These are phyloP conservation scores for Glaucopsyche alexis DNA, from an alignment of 2,888 invertebrate genomes.

Conservation along the genomic window DNA sequence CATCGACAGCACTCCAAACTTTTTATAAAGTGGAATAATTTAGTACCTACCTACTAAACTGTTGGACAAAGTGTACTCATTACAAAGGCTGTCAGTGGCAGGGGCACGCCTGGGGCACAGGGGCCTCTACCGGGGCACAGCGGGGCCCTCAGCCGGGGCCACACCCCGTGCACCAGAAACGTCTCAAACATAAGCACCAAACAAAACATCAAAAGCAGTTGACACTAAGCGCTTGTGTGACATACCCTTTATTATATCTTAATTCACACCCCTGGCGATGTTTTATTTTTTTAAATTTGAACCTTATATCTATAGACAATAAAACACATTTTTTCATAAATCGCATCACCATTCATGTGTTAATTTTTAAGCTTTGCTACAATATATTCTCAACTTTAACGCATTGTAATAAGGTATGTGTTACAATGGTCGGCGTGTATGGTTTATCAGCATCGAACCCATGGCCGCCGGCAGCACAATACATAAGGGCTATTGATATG, in stretches of 20 bases:
- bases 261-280: conserved; percentile 74
- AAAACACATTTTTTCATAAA: conserved; percentile 34
- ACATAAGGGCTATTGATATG: conserved; percentile 73
- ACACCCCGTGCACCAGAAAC: conserved; percentile 1
- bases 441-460: background rate
- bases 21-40: conserved; percentile 5
- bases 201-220: conserved; percentile 66
- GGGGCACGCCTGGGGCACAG: conserved; percentile 4
- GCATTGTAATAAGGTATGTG: conserved; percentile 38
- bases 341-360: background rate
- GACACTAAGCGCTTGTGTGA: conserved; percentile 71
- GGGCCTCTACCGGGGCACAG: background rate
- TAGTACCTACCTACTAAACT: background rate
- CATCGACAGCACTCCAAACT: conserved; percentile 15
- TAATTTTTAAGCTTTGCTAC: background rate
- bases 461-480: conserved; percentile 47
- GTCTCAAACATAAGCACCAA: background rate
- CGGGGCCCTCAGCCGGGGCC: conserved; percentile 4
- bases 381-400: conserved; percentile 45
- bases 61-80: conserved; percentile 20
- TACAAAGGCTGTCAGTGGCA: conserved; percentile 25
- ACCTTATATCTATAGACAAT: conserved; percentile 38
- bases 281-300: conserved; percentile 38
- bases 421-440: background rate
- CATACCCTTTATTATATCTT: conserved; percentile 68